Conservation (phyloP, 2,797 vertebrate species). For the Notamacropus eugenii region DNA sequence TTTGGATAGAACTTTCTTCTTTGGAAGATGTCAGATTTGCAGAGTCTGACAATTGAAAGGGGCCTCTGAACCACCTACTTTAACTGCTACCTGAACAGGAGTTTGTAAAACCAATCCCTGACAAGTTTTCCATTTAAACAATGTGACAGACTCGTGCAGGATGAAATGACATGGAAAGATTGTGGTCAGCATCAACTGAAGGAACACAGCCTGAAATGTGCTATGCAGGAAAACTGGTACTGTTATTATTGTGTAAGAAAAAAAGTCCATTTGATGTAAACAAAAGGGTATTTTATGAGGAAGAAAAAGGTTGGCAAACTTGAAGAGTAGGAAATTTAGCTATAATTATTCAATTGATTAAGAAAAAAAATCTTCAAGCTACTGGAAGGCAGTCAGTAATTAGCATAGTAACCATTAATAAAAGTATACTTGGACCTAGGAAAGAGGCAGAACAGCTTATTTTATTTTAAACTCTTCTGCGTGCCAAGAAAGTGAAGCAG, state of each 20-base stretch:
- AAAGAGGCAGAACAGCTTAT: slow-evolving; percentile 11
- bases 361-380: slow-evolving; percentile 35
- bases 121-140: background rate
- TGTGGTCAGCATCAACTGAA: background rate
- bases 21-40: background rate
- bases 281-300: slow-evolving; percentile 71
- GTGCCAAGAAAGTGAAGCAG: slow-evolving; percentile 45
- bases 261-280: slow-evolving; percentile 59
- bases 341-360: slow-evolving; percentile 4
- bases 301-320: slow-evolving; percentile 28
- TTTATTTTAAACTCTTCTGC: slow-evolving; percentile 13
- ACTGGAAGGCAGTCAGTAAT: background rate
- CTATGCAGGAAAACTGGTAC: slow-evolving; percentile 62
- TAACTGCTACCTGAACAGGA: background rate
- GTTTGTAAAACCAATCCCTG: background rate
- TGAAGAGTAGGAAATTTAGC: slow-evolving; percentile 36
- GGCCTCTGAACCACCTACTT: background rate
- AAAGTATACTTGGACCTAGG: slow-evolving; percentile 21
- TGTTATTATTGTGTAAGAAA: slow-evolving; percentile 21
- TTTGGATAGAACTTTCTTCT: background rate
- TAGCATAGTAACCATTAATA: slow-evolving; percentile 20
- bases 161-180: background rate
- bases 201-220: background rate
- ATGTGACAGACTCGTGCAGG: background rate
- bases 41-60: background rate